A percentile compares a stretch with the other conserved stretches of the same genome.
Conservation (phyloP, 2,113 vertebrate genomes). For the Camarhynchus parvulus region DNA sequence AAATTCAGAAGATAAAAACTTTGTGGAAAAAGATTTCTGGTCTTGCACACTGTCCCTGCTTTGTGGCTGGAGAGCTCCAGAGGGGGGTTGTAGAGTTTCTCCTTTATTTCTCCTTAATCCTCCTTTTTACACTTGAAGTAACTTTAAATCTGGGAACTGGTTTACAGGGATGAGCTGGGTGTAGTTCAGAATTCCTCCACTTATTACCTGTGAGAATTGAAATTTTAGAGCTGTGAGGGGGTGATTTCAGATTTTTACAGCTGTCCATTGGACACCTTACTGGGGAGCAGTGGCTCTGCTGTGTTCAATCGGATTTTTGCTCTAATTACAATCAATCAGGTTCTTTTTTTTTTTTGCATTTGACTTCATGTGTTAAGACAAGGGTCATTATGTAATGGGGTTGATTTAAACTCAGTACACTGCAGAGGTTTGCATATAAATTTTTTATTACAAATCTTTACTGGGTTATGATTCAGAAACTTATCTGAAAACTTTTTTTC, state of each 20-base stretch:
- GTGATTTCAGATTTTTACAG: not conserved
- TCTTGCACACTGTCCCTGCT: conserved; percentile 57
- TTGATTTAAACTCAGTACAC: not conserved
- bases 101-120: not conserved
- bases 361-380: not conserved
- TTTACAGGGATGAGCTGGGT: conserved; percentile 22
- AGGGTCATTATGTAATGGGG: not conserved
- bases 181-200: conserved; percentile 17
- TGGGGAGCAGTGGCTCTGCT: not conserved
- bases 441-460: conserved; percentile 45
- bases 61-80: not conserved
- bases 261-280: not conserved
- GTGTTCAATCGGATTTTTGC: not conserved
- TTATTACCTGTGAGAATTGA: not conserved
- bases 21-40: conserved; percentile 39
- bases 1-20: conserved; percentile 43
- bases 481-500: not conserved
- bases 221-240: not conserved
- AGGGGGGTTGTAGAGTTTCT: not conserved
- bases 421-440: not conserved
- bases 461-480: conserved; percentile 34
- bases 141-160: conserved; percentile 33
- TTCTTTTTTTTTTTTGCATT: not conserved
- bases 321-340: not conserved
- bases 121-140: conserved; percentile 62